Percentiles rank a stretch among this genome's conserved stretches.
Evolutionary conservation across 2,888 invertebrate genomes (phyloP).

Genomic region (Eupithecia centaureata): DNA sequence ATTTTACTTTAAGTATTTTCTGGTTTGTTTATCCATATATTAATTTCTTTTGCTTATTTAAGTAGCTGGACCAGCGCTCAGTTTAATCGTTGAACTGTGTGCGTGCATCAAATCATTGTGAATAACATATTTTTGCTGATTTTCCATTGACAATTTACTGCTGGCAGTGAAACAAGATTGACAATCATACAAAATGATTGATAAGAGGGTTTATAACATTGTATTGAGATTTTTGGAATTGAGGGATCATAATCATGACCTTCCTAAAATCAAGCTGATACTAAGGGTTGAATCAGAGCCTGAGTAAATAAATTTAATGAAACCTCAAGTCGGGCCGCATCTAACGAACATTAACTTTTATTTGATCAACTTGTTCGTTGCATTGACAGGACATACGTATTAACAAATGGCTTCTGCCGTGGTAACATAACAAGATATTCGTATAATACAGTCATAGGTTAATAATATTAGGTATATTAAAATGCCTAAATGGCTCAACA

Average conservation of each 20-base stretch:
- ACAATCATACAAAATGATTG: not conserved
- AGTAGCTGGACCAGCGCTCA: not conserved
- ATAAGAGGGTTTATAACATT: too few relatives aligned
- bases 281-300: not conserved
- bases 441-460: not conserved
- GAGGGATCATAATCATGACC: not conserved
- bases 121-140: not conserved
- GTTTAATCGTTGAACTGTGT: not conserved
- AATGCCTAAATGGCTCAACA: not conserved
- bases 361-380: slow-evolving; percentile 30
- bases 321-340: slow-evolving; percentile 21
- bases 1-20: too few relatives aligned
- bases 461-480: not conserved
- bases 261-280: not conserved
- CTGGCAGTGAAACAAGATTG: too few relatives aligned
- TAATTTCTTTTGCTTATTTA: not conserved
- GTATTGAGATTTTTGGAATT: not conserved
- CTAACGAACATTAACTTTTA: slow-evolving; percentile 32
- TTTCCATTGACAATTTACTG: too few relatives aligned
- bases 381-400: slow-evolving; percentile 13
- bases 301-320: not conserved
- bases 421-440: not conserved
- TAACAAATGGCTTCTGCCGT: not conserved
- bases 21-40: too few relatives aligned
- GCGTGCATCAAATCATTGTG: not conserved